phyloP scores from a whole-genome alignment of 2,797 vertebrate genomes.

The Phrynocephalus forsythii region DNA sequence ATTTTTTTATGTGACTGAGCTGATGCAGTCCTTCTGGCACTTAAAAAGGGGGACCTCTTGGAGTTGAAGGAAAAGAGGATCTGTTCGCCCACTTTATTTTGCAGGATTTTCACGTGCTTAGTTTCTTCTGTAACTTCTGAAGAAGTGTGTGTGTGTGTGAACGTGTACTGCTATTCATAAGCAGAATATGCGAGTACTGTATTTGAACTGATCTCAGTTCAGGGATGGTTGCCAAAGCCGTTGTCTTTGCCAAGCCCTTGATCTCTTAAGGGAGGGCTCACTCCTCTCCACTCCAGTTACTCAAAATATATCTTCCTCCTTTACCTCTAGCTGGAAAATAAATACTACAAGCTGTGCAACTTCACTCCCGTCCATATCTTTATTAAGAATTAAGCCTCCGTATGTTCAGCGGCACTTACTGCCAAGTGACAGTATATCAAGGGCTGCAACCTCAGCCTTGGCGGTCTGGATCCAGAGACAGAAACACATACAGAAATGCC shows the following conservation, averaged over 20 bases:
- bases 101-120: neutral
- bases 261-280: slow-evolving; percentile 1
- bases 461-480: neutral
- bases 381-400: neutral
- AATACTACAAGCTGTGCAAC: neutral
- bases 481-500: neutral
- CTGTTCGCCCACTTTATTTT: neutral
- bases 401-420: slow-evolving; percentile 2
- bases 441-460: neutral
- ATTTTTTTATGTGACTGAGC: neutral
- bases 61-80: neutral
- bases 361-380: neutral
- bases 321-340: neutral
- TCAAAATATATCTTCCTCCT: neutral
- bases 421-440: neutral
- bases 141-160: neutral
- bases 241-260: slow-evolving; percentile 13
- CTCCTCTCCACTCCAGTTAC: neutral
- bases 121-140: neutral
- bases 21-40: neutral
- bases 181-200: neutral
- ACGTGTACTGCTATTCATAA: neutral
- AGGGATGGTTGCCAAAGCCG: neutral
- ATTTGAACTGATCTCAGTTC: slow-evolving; percentile 18
- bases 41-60: neutral